Percentiles rank a stretch among this genome's conserved stretches.
Conservation (phyloP, 2,113 vertebrate genomes). For the Tragulus kanchil region DNA sequence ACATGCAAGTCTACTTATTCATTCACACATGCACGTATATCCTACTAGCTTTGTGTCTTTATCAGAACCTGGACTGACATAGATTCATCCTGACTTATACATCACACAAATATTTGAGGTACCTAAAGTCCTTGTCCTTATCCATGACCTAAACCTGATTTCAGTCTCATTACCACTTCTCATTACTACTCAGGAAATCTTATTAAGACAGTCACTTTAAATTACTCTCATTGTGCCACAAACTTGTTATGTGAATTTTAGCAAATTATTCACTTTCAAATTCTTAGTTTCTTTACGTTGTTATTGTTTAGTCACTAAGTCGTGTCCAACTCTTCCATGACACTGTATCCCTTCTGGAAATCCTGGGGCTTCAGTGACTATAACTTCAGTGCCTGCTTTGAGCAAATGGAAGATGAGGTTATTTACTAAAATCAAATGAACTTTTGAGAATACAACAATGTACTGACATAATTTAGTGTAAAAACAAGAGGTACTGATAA, state of each 20-base stretch:
- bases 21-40: background rate
- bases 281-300: background rate
- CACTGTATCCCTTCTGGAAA: background rate
- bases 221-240: background rate
- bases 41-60: background rate
- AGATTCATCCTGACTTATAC: background rate
- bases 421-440: conserved; percentile 16
- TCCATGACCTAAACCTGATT: background rate
- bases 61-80: background rate
- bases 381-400: background rate
- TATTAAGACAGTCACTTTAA: background rate
- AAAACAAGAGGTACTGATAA: conserved; percentile 22
- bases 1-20: background rate
- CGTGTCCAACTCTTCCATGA: background rate
- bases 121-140: background rate
- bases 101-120: background rate
- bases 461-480: background rate
- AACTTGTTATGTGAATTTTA: background rate
- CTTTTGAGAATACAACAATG: background rate
- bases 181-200: background rate
- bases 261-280: background rate
- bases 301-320: background rate
- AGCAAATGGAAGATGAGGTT: conserved; percentile 74
- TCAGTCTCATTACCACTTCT: background rate
- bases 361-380: background rate